Evolutionary conservation across 1,140 invertebrate species (phyloP), one percentile per base, ranked within the genome.

Genomic region (Glossosoma conforme): DNA sequence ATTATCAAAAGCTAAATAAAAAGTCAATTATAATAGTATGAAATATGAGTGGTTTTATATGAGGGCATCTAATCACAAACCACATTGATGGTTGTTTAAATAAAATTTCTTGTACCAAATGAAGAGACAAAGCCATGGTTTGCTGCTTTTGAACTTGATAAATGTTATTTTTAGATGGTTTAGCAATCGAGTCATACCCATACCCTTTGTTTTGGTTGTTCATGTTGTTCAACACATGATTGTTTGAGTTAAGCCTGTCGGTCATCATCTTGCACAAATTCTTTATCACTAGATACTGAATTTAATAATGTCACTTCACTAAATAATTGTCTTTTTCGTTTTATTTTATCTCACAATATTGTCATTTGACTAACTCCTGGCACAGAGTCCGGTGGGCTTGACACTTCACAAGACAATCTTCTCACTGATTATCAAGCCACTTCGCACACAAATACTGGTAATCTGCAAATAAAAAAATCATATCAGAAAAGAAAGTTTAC

Each of bases 161-260:
- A n/a, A n/a, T n/a, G n/a, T n/a, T n/a, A n/a, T n/a, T n/a, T n/a
- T n/a, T n/a, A n/a, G n/a, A n/a, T n/a, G n/a, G n/a, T n/a, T n/a
- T n/a, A n/a, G n/a, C n/a, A n/a, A n/a, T n/a, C n/a, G n/a, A n/a
- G n/a, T n/a, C n/a, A 5, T 15, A 5, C 50, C 62, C 65, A 65
- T 61, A 69, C 67, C 62, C 45, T 65, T 66, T 67, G 60, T 56
- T 64, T 42, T 62, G 58, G 25, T 21, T 50, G 49, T 30, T 22
- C 44, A 69, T 44, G 33, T 52, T 54, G 45, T 60, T 59, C 45
- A 67, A 49, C 37, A 65, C 55, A 52, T 65, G 64, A 52, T 66
- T 67, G 60, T 62, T 65, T 21, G 62, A 61, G 55, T 61, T 65
- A 48, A 69, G 50, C 43, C 62, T 69, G 56, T 69, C 66, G 28